Percentiles rank a stretch among this genome's conserved stretches.
phyloP scores from a whole-genome alignment of 2,888 invertebrate genomes.

The Helicoverpa assulta region DNA sequence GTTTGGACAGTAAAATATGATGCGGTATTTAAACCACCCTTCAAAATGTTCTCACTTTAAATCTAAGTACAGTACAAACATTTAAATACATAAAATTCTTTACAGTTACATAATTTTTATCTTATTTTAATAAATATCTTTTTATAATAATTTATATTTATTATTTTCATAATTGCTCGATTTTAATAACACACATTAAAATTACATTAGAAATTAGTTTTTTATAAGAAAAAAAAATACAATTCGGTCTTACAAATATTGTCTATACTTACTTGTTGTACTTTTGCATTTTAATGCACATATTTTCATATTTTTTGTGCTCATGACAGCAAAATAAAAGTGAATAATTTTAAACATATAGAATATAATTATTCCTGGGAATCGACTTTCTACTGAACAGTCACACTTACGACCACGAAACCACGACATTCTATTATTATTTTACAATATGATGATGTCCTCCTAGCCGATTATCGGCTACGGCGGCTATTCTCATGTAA shows the following conservation, averaged over 20 bases:
- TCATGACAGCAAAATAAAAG: neutral
- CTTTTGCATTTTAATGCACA: constrained; percentile 21
- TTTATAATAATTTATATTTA: constrained; percentile 3
- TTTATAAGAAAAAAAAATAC: constrained; percentile 14
- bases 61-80: constrained; percentile 27
- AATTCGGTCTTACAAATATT: constrained; percentile 37
- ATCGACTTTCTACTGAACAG: too few relatives aligned
- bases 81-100: constrained; percentile 17
- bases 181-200: constrained; percentile 32
- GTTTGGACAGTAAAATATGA: neutral
- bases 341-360: too few relatives aligned
- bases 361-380: too few relatives aligned
- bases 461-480: too few relatives aligned
- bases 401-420: too few relatives aligned
- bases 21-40: constrained; percentile 18
- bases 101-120: constrained; percentile 11
- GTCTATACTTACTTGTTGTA: constrained; percentile 53
- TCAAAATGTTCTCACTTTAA: constrained; percentile 8
- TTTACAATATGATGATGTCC: too few relatives aligned
- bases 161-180: constrained; percentile 43
- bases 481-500: too few relatives aligned
- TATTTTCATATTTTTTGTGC: constrained; percentile 10
- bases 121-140: constrained; percentile 7
- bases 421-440: too few relatives aligned
- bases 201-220: neutral